Base-by-base conservation (phyloP, 2,797 vertebrate species). In the Peromyscus aztecus region DNA sequence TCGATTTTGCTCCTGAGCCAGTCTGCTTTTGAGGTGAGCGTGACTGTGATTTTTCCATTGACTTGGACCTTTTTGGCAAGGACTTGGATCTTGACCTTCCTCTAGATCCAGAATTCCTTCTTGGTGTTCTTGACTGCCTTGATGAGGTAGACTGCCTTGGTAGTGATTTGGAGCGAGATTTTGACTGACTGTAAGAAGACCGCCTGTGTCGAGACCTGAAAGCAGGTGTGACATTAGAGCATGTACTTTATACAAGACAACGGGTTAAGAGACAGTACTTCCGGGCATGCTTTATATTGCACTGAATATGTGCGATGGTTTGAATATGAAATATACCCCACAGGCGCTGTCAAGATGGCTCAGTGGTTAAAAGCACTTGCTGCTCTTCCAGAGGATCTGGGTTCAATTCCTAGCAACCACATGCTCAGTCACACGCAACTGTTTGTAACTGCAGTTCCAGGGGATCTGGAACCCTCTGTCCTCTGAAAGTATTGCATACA, bases 41-140 rank as follows among this genome's bases (percentile, higher is more conserved):
- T 92, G 97, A 98, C 55, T 97, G 95, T 1, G 94, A 98, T 96
- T 98, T 98, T 97, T 98, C 98, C 91, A 96, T 67, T 40, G 98
- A 97, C 91, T 98, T 98, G 96, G 94, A 95, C 65, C 97, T 98
- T 97, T 97, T 97, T 67, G 65, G 84, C 93, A 98, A 85, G 49
- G 97, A 98, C 78, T 98, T 86, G 19, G 97, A 97, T 67, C 97
- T 94, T 95, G 98, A 98, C 9, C 97, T 98, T 93, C 98, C 98
- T 90, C 89, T 97, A 90, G 98, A 98, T 77, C 98, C 96, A 91
- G 98, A 98, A 98, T 98, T 98, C 87, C 98, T 98, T 88, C 97
- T 98, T 61, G 98, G 98, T 46, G 98, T 98, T 94, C 97, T 94
- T 83, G 98, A 98, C 87, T 96, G 93, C 69, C 96, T 94, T 31